Percentiles rank a stretch among this genome's conserved stretches.
Conservation (phyloP, 1,140 invertebrate genomes). For the Calliphora vicina region DNA sequence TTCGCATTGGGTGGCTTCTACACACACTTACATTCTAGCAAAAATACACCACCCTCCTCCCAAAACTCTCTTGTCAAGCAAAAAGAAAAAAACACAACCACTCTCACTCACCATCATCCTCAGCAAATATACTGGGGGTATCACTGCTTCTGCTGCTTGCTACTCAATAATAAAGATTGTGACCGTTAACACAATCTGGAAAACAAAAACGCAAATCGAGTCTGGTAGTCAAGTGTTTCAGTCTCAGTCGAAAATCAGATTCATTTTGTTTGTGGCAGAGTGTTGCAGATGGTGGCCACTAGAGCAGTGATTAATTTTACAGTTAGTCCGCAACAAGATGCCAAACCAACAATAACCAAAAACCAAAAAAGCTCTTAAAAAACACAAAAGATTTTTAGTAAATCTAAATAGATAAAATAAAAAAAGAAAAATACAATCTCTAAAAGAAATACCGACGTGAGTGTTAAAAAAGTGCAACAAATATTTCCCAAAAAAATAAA, state of each 20-base stretch:
- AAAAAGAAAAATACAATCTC: constrained; percentile 46
- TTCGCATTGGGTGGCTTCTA: constrained; percentile 39
- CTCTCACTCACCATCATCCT: not conserved
- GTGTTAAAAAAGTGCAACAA: constrained; percentile 26
- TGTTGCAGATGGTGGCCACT: constrained; percentile 44
- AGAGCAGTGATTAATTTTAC: constrained; percentile 60
- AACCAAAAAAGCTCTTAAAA: constrained; percentile 20
- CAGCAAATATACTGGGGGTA: not conserved
- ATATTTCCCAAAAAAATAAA: constrained; percentile 11
- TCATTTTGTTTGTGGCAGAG: constrained; percentile 36
- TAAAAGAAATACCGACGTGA: constrained; percentile 40
- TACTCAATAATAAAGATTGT: constrained; percentile 17
- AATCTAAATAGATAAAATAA: no score
- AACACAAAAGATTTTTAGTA: no score
- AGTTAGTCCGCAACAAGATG: constrained; percentile 61
- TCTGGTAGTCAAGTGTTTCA: constrained; percentile 28
- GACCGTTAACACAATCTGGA: constrained; percentile 18
- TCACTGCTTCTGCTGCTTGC: not conserved
- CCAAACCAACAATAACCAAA: constrained; percentile 47
- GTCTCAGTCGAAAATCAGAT: constrained; percentile 41
- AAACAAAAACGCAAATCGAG: not conserved
- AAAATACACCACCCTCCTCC: not conserved
- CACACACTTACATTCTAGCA: not conserved
- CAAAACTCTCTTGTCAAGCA: not conserved
- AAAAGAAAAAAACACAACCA: no score